Percentiles rank a stretch among this genome's conserved stretches.
Evolutionary conservation across 2,113 vertebrate species (phyloP).

Genomic region (Phoxinus phoxinus): DNA sequence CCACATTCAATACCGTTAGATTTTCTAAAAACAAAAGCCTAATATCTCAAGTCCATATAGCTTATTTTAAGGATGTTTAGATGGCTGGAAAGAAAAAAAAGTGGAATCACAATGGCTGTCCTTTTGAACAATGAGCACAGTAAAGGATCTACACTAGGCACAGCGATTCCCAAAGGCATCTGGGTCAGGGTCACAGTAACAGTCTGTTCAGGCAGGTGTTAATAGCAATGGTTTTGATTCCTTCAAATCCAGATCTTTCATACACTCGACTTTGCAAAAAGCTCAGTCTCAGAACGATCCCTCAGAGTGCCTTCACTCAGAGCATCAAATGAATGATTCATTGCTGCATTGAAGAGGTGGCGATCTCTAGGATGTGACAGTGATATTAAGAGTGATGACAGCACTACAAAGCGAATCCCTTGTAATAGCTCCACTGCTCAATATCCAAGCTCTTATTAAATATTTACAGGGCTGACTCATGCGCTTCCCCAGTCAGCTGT

Average conservation of each 20-base stretch:
- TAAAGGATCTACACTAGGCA: not conserved
- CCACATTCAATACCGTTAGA: no score
- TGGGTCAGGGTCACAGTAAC: not conserved
- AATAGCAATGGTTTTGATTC: slow-evolving; percentile 1
- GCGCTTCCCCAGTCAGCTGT: slow-evolving; percentile 15
- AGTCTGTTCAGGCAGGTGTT: slow-evolving; percentile 1
- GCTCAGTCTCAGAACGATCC: not conserved
- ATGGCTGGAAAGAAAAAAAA: not conserved
- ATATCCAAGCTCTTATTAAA: slow-evolving; percentile 56
- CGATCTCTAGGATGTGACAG: slow-evolving; percentile 30
- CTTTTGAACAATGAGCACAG: not conserved
- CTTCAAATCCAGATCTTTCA: not conserved
- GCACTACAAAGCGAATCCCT: slow-evolving; percentile 46
- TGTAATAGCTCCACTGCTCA: slow-evolving; percentile 50
- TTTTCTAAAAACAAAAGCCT: no score
- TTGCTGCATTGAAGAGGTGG: slow-evolving; percentile 14
- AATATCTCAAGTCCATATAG: no score
- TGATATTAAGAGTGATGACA: slow-evolving; percentile 48
- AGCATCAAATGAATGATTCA: slow-evolving; percentile 47
- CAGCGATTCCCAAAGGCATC: not conserved
- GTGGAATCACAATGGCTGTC: not conserved
- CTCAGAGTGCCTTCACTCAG: not conserved
- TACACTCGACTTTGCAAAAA: slow-evolving; percentile 5
- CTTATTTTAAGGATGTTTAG: not conserved
- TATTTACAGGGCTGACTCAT: slow-evolving; percentile 60